These are phyloP conservation scores for Thymelicus acteon DNA, from an alignment of 2,888 invertebrate genomes.

Conservation along the genomic window DNA sequence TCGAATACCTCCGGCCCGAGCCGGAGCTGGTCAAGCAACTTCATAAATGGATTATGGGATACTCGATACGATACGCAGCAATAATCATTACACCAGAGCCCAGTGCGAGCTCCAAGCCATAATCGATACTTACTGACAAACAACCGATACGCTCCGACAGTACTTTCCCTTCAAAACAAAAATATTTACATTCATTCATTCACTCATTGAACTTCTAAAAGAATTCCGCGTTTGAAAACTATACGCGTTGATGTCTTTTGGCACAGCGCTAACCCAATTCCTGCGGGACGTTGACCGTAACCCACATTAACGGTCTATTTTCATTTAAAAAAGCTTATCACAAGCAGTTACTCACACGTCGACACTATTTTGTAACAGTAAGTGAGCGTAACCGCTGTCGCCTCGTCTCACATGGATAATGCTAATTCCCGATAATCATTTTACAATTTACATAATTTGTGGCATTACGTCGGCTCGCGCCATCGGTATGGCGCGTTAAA, in stretches of 20 bases:
- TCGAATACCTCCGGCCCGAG: slow-evolving; percentile 16
- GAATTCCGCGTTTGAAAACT: slow-evolving; percentile 4
- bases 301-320: slow-evolving; percentile 53
- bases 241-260: slow-evolving; percentile 60
- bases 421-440: slow-evolving; percentile 62
- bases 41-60: slow-evolving; percentile 38
- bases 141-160: background rate
- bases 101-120: slow-evolving; percentile 40
- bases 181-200: slow-evolving; percentile 9
- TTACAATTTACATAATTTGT: slow-evolving; percentile 73
- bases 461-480: slow-evolving; percentile 53
- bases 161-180: slow-evolving; percentile 8
- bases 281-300: slow-evolving; percentile 56
- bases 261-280: slow-evolving; percentile 50
- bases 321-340: slow-evolving; percentile 49
- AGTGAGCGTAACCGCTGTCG: slow-evolving; percentile 12
- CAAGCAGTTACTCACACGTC: slow-evolving; percentile 1
- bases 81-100: slow-evolving; percentile 25
- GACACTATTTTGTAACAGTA: slow-evolving; percentile 24
- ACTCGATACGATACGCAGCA: slow-evolving; percentile 27
- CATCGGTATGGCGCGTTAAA: slow-evolving; percentile 53
- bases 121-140: slow-evolving; percentile 35
- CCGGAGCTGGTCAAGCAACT: slow-evolving; percentile 36
- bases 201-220: slow-evolving; percentile 1
- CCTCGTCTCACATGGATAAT: slow-evolving; percentile 26